Percentiles rank a stretch among this genome's conserved stretches.
Evolutionary conservation across 2,888 invertebrate species (phyloP).

Genomic region (Cactoblastis cactorum): DNA sequence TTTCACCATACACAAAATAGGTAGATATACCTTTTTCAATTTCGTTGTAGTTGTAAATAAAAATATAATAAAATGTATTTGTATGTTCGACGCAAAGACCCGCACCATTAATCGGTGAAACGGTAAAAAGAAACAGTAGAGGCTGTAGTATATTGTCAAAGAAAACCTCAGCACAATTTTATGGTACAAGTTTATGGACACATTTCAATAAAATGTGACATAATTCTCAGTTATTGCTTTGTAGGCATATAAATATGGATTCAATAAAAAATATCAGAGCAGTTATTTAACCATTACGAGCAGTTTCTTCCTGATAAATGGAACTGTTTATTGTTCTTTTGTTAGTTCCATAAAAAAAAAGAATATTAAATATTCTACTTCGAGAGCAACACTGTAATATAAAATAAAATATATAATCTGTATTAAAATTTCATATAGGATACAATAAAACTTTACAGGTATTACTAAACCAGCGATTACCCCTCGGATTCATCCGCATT

Average conservation of each 20-base stretch:
- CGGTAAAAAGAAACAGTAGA: not conserved
- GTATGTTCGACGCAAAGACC: not conserved
- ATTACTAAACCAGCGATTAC: too few relatives aligned
- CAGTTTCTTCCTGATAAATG: not conserved
- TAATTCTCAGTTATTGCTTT: constrained; percentile 1
- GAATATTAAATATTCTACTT: too few relatives aligned
- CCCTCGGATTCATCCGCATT: too few relatives aligned
- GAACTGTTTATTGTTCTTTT: not conserved
- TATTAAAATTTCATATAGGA: too few relatives aligned
- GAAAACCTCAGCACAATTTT: not conserved
- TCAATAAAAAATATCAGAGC: not conserved
- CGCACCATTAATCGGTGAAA: not conserved
- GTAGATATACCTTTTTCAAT: too few relatives aligned
- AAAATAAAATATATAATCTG: too few relatives aligned
- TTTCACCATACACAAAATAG: too few relatives aligned
- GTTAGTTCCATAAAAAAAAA: too few relatives aligned
- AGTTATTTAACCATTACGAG: not conserved
- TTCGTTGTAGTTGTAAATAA: too few relatives aligned
- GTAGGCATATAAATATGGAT: not conserved
- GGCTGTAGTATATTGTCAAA: too few relatives aligned
- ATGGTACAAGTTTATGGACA: not conserved
- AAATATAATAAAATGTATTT: not conserved
- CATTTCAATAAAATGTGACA: constrained; percentile 2
- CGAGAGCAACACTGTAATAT: too few relatives aligned
- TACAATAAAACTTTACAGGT: too few relatives aligned